Conservation (phyloP, 2,113 vertebrate species). For the Anguilla rostrata region DNA sequence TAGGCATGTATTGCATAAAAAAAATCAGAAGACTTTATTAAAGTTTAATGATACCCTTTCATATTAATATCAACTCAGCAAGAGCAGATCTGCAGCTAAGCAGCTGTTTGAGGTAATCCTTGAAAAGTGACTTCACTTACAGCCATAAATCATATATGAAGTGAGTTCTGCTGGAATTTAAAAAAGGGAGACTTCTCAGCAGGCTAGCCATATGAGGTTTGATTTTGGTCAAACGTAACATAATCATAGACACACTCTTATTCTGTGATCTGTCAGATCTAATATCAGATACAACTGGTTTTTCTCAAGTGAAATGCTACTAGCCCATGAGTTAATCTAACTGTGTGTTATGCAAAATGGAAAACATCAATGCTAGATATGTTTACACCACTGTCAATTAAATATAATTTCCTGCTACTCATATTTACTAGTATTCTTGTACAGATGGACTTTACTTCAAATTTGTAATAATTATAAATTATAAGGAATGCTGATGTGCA, state of each 20-base stretch:
- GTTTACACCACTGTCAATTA: neutral
- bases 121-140: conserved; percentile 42
- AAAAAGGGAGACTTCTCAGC: neutral
- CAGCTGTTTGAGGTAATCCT: conserved; percentile 29
- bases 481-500: neutral
- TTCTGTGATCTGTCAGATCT: neutral
- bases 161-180: conserved; percentile 41
- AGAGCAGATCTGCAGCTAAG: neutral
- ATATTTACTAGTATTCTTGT: neutral
- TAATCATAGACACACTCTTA: neutral
- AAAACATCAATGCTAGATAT: neutral
- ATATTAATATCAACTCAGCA: neutral
- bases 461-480: neutral
- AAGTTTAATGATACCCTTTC: neutral
- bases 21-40: neutral
- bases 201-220: neutral
- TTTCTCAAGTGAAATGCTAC: neutral
- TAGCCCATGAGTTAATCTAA: neutral
- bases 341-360: neutral
- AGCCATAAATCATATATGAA: conserved; percentile 41
- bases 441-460: neutral
- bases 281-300: neutral
- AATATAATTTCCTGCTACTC: neutral
- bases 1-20: neutral
- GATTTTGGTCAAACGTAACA: neutral